Conservation (phyloP, 2,113 vertebrate genomes). For the Clinocottus analis region DNA sequence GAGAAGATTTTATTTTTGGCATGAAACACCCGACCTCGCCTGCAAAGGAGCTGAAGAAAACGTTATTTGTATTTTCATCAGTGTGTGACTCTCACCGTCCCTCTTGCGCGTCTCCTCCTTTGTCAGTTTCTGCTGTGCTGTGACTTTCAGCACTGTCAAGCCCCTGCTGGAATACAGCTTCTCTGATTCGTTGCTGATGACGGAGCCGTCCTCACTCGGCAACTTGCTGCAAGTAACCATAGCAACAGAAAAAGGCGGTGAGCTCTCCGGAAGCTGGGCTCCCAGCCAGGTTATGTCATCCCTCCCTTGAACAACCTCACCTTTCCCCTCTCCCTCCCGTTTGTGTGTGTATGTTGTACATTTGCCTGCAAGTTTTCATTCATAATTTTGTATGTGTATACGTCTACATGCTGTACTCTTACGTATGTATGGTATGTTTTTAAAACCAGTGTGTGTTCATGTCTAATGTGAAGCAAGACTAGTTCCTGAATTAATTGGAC, state of each 20-base stretch:
- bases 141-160: slow-evolving; percentile 88
- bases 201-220: slow-evolving; percentile 94
- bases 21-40: slow-evolving; percentile 54
- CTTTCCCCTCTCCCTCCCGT: slow-evolving; percentile 32
- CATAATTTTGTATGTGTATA: neutral
- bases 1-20: neutral
- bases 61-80: slow-evolving; percentile 58
- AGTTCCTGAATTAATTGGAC: slow-evolving; percentile 46
- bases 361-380: slow-evolving; percentile 1
- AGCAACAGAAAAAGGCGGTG: slow-evolving; percentile 92
- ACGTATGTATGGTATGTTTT: neutral
- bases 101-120: slow-evolving; percentile 92
- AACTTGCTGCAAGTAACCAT: slow-evolving; percentile 97
- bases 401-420: no score
- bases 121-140: slow-evolving; percentile 90
- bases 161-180: slow-evolving; percentile 89
- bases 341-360: neutral
- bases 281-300: slow-evolving; percentile 83
- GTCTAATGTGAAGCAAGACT: slow-evolving; percentile 26
- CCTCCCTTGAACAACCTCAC: slow-evolving; percentile 59
- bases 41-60: slow-evolving; percentile 24
- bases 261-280: slow-evolving; percentile 80
- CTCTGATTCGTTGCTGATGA: slow-evolving; percentile 95
- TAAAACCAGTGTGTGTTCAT: slow-evolving; percentile 13
- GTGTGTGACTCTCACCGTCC: slow-evolving; percentile 85